Percentiles rank a stretch among this genome's conserved stretches.
Conservation (phyloP, 2,888 invertebrate species). For the Tetranychus piercei region DNA sequence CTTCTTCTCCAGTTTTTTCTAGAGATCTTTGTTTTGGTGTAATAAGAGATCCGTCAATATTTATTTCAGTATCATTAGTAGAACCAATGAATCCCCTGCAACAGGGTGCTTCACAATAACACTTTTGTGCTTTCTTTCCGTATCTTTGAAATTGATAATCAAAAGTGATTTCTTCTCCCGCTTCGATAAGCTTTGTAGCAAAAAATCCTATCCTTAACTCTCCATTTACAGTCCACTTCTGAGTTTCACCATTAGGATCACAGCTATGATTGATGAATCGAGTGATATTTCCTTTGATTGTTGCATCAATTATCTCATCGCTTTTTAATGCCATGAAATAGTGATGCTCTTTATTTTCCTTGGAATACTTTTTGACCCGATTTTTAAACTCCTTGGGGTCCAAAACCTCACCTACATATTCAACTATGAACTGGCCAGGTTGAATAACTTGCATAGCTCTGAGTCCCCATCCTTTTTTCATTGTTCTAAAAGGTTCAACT, state of each 20-base stretch:
- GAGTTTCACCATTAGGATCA: slow-evolving; percentile 93
- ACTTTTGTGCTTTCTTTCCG: slow-evolving; percentile 85
- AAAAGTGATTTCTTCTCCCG: slow-evolving; percentile 90
- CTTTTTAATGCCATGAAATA: slow-evolving; percentile 93
- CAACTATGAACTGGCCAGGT: slow-evolving; percentile 83
- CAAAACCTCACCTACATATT: slow-evolving; percentile 93
- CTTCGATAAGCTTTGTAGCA: slow-evolving; percentile 56
- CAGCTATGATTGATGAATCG: slow-evolving; percentile 98
- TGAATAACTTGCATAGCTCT: slow-evolving; percentile 52
- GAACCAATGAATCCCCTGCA: slow-evolving; percentile 87
- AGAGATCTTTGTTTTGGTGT: slow-evolving; percentile 25
- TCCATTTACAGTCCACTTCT: slow-evolving; percentile 51
- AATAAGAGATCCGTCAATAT: slow-evolving; percentile 23
- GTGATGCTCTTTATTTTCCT: slow-evolving; percentile 73
- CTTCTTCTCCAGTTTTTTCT: slow-evolving; percentile 31
- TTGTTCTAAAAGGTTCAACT: slow-evolving; percentile 56
- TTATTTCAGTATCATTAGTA: slow-evolving; percentile 24
- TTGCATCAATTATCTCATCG: slow-evolving; percentile 89
- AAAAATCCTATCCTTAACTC: slow-evolving; percentile 92
- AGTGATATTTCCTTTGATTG: slow-evolving; percentile 80
- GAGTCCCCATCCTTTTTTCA: slow-evolving; percentile 86
- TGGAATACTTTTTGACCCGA: slow-evolving; percentile 68
- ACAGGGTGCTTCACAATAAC: slow-evolving; percentile 69
- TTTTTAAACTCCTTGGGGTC: slow-evolving; percentile 75
- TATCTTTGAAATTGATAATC: slow-evolving; percentile 95